Conservation (phyloP, 2,797 vertebrate genomes). For the Micropoecilia bifurca region DNA sequence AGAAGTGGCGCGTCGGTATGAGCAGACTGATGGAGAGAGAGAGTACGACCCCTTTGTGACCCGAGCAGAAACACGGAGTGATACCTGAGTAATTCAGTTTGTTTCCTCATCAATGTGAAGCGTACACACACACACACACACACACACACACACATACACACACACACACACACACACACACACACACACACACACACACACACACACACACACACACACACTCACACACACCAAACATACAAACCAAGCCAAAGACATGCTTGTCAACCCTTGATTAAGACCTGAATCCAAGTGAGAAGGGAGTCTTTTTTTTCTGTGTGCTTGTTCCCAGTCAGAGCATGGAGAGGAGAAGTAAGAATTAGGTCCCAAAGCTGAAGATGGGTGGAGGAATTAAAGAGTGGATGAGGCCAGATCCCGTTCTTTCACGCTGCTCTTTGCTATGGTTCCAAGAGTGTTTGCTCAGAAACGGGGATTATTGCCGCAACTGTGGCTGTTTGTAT, state of each 20-base stretch:
- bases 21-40: constrained; percentile 59
- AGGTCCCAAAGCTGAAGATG: constrained; percentile 61
- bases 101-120: constrained; percentile 49
- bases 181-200: constrained; percentile 18
- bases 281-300: constrained; percentile 60
- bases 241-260: constrained; percentile 52
- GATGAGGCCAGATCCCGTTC: constrained; percentile 66
- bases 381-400: constrained; percentile 68
- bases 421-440: constrained; percentile 48
- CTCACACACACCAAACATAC: constrained; percentile 19
- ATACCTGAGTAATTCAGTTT: constrained; percentile 61
- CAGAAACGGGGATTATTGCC: constrained; percentile 65
- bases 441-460: constrained; percentile 57
- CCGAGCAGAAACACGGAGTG: constrained; percentile 63
- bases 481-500: constrained; percentile 53
- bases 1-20: constrained; percentile 29
- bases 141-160: constrained; percentile 18
- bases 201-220: constrained; percentile 18
- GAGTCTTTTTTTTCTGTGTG: constrained; percentile 69
- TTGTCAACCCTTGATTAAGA: constrained; percentile 77
- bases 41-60: constrained; percentile 64
- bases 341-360: constrained; percentile 60
- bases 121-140: constrained; percentile 20
- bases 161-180: constrained; percentile 18
- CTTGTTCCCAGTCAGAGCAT: constrained; percentile 56